These are phyloP conservation scores for Furcifer pardalis DNA, from an alignment of 2,797 vertebrate species.

Conservation along the genomic window DNA sequence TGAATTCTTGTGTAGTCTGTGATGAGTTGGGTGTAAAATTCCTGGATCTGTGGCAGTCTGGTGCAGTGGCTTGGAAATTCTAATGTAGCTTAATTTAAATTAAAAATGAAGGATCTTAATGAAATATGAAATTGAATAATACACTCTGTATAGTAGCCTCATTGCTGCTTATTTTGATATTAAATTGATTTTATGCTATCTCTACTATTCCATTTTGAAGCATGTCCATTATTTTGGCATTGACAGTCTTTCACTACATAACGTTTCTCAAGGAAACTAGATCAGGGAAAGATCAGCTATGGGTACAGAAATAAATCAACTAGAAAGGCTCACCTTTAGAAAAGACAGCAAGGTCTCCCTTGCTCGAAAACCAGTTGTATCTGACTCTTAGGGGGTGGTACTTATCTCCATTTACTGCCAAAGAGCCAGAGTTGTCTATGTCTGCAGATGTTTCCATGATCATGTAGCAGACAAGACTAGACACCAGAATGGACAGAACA, in stretches of 20 bases:
- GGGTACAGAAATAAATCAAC: neutral
- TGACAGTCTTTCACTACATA: neutral
- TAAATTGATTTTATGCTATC: conserved; percentile 32
- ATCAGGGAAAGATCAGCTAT: neutral
- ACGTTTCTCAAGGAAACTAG: neutral
- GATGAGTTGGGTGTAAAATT: conserved; percentile 27
- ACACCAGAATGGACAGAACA: no score
- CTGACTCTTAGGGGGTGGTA: no score
- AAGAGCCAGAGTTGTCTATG: no score
- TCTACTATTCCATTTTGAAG: conserved; percentile 31
- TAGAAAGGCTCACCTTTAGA: neutral
- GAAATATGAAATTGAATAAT: conserved; percentile 36
- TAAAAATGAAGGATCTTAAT: conserved; percentile 43
- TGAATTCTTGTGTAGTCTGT: conserved; percentile 30
- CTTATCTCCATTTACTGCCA: no score
- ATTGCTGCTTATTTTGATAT: conserved; percentile 32
- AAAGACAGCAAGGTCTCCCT: neutral
- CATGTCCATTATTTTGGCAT: conserved; percentile 15
- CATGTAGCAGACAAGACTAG: no score
- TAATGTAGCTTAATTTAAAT: conserved; percentile 43
- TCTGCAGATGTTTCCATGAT: no score
- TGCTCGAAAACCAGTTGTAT: no score
- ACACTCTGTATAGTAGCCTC: conserved; percentile 22
- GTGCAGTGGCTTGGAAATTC: conserved; percentile 33
- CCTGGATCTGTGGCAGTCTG: conserved; percentile 31